Base-by-base conservation (phyloP, 2,888 invertebrate genomes). In the Andrena camellia region DNA sequence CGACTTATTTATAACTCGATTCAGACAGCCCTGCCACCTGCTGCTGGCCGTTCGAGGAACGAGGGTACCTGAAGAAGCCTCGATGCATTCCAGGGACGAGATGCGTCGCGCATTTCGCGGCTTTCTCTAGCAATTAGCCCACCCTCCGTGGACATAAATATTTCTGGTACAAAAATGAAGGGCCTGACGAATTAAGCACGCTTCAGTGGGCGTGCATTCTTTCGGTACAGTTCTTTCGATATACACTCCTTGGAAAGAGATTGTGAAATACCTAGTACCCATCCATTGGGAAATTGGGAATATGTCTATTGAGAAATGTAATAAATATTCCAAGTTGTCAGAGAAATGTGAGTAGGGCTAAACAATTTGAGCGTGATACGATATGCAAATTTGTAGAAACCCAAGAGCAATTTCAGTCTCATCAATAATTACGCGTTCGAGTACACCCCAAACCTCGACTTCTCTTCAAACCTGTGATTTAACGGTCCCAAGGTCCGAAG, bases 1-100 rank as follows among this genome's bases (percentile, higher is more conserved):
- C 60, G 83, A 80, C 79, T 80, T 86, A 89, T 88, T 89, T 89
- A 77, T 83, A 89, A 86, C 77, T 68, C 79, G 75, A 81, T 81
- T 76, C 73, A 64, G 80, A 69, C 69, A 50, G 48, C 50, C 72
- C 70, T 60, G 79, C 77, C 82, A 81, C 77, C 82, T 83, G 80
- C 64, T 52, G 75, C 20, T 42, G 67, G 13, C n/a, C 13, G 17
- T 50, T 42, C 71, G 8, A 17, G n/a, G 72, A 69, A 74, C 68
- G 26, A 64, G 64, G 29, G 26, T 71, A 71, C 73, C 54, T 3
- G 59, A 71, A 78, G 59, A 63, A 62, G 52, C 71, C 29, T 52
- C 54, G 73, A 70, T 57, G 67, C 60, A 50, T 73, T 70, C 50
- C 78, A 78, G 83, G 78, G 80, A 74, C 78, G 62, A 42, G 50